Evolutionary conservation across 2,797 vertebrate genomes (phyloP).

Genomic region (Poecilia wingei): DNA sequence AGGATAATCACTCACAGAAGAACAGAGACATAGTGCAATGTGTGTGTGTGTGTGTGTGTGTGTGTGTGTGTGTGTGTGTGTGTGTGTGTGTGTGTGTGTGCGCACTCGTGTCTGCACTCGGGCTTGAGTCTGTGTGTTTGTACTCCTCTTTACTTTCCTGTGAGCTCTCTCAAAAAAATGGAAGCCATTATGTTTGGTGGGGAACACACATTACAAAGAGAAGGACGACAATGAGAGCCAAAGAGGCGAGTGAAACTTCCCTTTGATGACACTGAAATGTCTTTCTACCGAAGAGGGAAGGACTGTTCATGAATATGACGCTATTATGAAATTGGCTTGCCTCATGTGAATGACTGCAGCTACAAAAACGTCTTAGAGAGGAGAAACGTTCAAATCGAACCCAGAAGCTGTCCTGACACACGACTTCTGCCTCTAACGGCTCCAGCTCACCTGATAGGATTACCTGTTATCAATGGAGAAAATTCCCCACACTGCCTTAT

Average conservation of each 20-base stretch:
- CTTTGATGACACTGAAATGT: conserved; percentile 62
- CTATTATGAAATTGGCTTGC: conserved; percentile 29
- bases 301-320: conserved; percentile 9
- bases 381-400: conserved; percentile 33
- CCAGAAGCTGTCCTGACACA: conserved; percentile 10
- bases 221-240: conserved; percentile 35
- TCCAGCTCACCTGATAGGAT: conserved; percentile 61
- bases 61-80: not conserved
- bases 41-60: too few relatives aligned
- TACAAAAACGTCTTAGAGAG: conserved; percentile 16
- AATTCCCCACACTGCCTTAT: conserved; percentile 34
- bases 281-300: conserved; percentile 35
- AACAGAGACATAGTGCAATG: conserved; percentile 5
- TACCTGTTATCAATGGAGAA: conserved; percentile 43
- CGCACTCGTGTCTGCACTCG: not conserved
- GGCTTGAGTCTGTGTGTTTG: conserved; percentile 3
- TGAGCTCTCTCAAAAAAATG: conserved; percentile 35
- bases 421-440: conserved; percentile 42
- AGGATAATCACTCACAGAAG: conserved; percentile 38
- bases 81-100: conserved; percentile 1
- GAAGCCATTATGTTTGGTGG: conserved; percentile 39
- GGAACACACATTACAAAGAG: conserved; percentile 47
- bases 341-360: conserved; percentile 4
- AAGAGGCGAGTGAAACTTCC: conserved; percentile 25
- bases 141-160: conserved; percentile 2